A percentile compares a stretch with the other conserved stretches of the same genome.
Evolutionary conservation across 1,140 invertebrate species (phyloP).

Genomic region (Delia radicum): DNA sequence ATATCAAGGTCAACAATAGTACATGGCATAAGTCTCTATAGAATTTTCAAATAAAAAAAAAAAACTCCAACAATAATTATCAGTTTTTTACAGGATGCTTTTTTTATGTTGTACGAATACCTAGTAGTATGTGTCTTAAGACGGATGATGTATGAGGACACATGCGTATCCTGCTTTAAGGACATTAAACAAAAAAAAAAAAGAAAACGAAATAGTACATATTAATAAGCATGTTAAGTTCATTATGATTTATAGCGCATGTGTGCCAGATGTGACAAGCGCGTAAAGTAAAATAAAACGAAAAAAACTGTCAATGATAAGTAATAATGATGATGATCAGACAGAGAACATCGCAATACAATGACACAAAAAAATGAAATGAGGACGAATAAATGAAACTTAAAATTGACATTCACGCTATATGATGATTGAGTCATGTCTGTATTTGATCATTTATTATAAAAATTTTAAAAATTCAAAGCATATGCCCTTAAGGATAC

Average conservation of each 20-base stretch:
- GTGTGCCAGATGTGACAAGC: slow-evolving; percentile 19
- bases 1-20: slow-evolving; percentile 12
- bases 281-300: neutral
- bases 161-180: slow-evolving; percentile 13
- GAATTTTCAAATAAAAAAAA: too few species aligned
- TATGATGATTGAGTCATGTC: neutral
- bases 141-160: slow-evolving; percentile 17
- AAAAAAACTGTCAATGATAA: neutral
- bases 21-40: neutral
- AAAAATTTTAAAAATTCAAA: neutral
- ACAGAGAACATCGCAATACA: neutral
- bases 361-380: neutral
- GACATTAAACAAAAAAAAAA: neutral
- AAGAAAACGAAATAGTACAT: neutral
- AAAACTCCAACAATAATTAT: neutral
- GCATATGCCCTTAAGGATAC: neutral
- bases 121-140: neutral
- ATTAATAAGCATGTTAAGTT: neutral
- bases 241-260: slow-evolving; percentile 16
- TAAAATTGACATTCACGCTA: neutral
- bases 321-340: neutral
- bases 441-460: neutral
- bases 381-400: neutral
- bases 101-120: neutral
- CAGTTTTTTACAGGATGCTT: slow-evolving; percentile 12